These are phyloP conservation scores for Thysanoteuthis rhombus DNA, from an alignment of 2,888 invertebrate species.

Conservation along the genomic window DNA sequence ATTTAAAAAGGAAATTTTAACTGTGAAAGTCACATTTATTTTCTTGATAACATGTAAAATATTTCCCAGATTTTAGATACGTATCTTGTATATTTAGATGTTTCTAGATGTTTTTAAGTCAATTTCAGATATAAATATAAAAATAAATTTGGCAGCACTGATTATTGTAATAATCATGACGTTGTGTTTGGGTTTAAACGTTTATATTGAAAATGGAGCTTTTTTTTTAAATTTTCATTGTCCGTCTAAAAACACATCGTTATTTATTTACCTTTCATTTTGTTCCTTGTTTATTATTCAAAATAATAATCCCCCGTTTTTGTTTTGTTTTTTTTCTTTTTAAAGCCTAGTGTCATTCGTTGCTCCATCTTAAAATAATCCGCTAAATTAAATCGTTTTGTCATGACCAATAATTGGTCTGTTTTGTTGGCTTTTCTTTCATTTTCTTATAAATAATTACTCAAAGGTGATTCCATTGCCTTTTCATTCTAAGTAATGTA, in stretches of 20 bases:
- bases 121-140: too few relatives aligned
- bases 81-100: too few relatives aligned
- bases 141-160: too few relatives aligned
- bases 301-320: too few relatives aligned
- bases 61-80: too few relatives aligned
- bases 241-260: background rate
- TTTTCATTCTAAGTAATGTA: background rate
- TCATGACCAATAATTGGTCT: background rate
- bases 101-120: too few relatives aligned
- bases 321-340: background rate
- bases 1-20: too few relatives aligned
- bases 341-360: background rate
- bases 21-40: too few relatives aligned
- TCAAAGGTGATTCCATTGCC: background rate
- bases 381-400: background rate
- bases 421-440: background rate
- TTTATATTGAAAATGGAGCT: background rate
- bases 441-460: background rate
- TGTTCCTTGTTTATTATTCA: background rate
- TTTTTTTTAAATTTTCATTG: background rate
- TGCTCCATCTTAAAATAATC: too few relatives aligned
- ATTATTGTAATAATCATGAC: too few relatives aligned
- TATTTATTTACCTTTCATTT: background rate
- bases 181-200: background rate
- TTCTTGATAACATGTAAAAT: too few relatives aligned